Percentiles rank a stretch among this genome's conserved stretches.
Evolutionary conservation across 2,797 vertebrate species (phyloP).

Genomic region (Anabas testudineus): DNA sequence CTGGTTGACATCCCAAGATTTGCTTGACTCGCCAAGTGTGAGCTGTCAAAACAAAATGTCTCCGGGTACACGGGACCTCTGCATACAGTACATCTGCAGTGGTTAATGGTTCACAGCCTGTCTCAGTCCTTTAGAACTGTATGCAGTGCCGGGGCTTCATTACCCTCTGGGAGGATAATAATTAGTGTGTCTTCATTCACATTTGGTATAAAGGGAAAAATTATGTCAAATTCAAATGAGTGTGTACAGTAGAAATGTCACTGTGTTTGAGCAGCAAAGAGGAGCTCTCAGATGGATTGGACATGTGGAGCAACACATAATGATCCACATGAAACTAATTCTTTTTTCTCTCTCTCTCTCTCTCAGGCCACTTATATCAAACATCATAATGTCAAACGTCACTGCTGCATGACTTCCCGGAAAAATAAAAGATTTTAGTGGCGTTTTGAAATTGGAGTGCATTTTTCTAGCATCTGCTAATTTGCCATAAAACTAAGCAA

Average conservation of each 20-base stretch:
- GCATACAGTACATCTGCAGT: background rate
- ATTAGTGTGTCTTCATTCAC: conserved; percentile 24
- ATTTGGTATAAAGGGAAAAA: conserved; percentile 16
- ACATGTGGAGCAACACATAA: background rate
- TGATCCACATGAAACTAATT: background rate
- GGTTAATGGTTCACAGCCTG: conserved; percentile 16
- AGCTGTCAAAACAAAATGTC: conserved; percentile 32
- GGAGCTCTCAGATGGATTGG: background rate
- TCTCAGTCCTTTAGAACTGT: conserved; percentile 2
- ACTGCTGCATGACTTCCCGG: too few relatives aligned
- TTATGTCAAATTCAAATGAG: background rate
- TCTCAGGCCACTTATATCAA: too few relatives aligned
- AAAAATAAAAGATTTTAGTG: too few relatives aligned
- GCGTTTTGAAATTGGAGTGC: too few relatives aligned
- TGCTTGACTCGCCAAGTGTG: conserved; percentile 28
- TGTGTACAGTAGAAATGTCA: background rate
- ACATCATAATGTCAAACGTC: too few relatives aligned
- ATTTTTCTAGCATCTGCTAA: too few relatives aligned
- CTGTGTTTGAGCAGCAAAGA: conserved; percentile 5
- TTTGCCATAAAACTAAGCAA: background rate
- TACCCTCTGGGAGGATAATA: conserved; percentile 11
- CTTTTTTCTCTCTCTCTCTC: background rate
- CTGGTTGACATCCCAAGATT: conserved; percentile 23
- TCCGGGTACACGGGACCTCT: too few relatives aligned
- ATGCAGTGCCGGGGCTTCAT: background rate